Base-by-base conservation (phyloP, 2,797 vertebrate genomes). In the Carcharodon carcharias region DNA sequence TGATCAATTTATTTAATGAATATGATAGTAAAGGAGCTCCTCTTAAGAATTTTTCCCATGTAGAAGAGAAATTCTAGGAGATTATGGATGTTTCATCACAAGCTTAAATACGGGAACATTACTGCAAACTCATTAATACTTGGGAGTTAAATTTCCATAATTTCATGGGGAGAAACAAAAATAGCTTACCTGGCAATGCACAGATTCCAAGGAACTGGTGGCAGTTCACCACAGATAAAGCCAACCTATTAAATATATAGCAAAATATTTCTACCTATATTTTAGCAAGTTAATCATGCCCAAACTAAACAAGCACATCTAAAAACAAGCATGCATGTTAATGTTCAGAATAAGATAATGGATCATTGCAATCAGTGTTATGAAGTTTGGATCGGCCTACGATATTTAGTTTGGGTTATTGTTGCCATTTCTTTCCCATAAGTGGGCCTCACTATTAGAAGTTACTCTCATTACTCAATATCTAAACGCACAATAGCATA, bases 191-290 rank as follows among this genome's bases (percentile, higher is more conserved):
- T 97, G 99, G 99, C 96, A 99, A 97, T 18, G 98, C 98, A 97
- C 98, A 99, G 85, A 99, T 98, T 87, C 99, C 99, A 12, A 99
- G 97, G 96, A 98, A 98, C 96, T 98, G 98, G 0, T 98, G 98
- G 95, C 97, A 98, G 45, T 98, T 98, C 77, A 98, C 97, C 80
- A 97, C 96, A 45, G 98, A 97, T 97, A 99, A 97, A 71, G 98
- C 97, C 82, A 99, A 97, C 99, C 99, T 99, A 87, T 0, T 26
- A 95, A 92, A 95, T 96, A 8, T 26, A 67, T 45, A 93, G 63
- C 97, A 92, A 96, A 82, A 87, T 63, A 40, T 77, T 92, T 58
- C 31, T 56, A 92, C 4, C 8, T 8, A 56, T 45, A 7, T 77
- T 40, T 45, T 0, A 0, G 65, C 89, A 77, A 96, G 45, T 0